phyloP scores from a whole-genome alignment of 2,888 invertebrate genomes.

The Periphyllus acericola region DNA sequence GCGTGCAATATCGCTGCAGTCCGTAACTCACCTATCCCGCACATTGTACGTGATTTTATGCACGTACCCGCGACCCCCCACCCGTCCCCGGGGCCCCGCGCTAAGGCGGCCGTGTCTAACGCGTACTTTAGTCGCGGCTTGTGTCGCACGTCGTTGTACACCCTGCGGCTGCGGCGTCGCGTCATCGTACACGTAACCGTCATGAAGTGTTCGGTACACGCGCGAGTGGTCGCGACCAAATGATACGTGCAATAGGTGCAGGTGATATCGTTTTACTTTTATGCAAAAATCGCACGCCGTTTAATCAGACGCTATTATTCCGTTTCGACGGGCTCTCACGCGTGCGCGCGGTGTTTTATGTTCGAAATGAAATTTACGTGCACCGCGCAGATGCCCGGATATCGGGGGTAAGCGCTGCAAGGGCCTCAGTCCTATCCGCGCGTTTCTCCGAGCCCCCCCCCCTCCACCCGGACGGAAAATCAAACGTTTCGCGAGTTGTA shows the following conservation, averaged over 20 bases:
- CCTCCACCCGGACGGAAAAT: neutral
- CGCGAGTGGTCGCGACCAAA: neutral
- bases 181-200: no score
- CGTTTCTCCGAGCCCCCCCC: no score
- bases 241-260: neutral
- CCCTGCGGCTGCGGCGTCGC: no score
- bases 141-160: no score
- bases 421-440: no score
- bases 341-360: neutral
- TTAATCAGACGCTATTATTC: slow-evolving; percentile 11
- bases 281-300: neutral
- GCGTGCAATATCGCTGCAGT: neutral
- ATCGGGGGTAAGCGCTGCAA: neutral
- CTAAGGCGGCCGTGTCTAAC: neutral
- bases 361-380: neutral
- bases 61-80: neutral
- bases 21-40: neutral
- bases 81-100: neutral
- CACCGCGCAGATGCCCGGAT: neutral
- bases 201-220: neutral
- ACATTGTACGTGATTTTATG: neutral
- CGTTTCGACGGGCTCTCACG: neutral
- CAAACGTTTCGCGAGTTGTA: neutral
- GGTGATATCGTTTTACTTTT: neutral
- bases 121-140: neutral